Base-by-base conservation (phyloP, 2,888 invertebrate species). In the Synanthedon myopaeformis region DNA sequence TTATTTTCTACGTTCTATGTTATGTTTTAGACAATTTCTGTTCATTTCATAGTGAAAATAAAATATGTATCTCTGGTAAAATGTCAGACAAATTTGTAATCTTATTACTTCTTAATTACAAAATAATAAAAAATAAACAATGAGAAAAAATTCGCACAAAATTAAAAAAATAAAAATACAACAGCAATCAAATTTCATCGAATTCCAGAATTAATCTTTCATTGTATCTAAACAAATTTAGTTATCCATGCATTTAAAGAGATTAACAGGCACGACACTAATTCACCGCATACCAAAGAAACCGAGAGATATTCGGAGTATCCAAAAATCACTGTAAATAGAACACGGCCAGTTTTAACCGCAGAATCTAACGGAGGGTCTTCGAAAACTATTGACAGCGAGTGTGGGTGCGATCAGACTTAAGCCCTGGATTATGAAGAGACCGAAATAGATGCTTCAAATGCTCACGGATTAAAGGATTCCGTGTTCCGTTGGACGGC, bases 381-480 rank as follows among this genome's bases (percentile, higher is more conserved):
- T 81, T 83, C 83, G 76, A 72, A 83, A 87, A 87, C 87, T 87
- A 87, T 87, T 86, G 87, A 87, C 87, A 86, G 86, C 81, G 82
- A 82, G 84, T 85, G 85, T 86, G 87, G 87, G 84, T 82, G 82
- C 86, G 83, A 87, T 87, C 87, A 84, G 76, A 77, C 81, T 82
- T 87, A 87, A 87, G 82, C 85, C 72, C 53, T 71, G 86, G 86
- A 86, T 87, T 87, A 86, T 84, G 83, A 86, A 78, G 79, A 82
- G 84, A 85, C 87, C 86, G 78, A 87, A 87, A 87, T 87, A 87
- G 87, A 86, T 81, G 85, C 79, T 79, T 84, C 76, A 79, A 84
- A 87, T 86, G 82, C 87, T 72, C 69, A 58, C 70, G 87, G 87
- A 86, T 87, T 87, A 87, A 83, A 79, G 80, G 86, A 85, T 87